A percentile compares a stretch with the other conserved stretches of the same genome.
Evolutionary conservation across 1,140 invertebrate species (phyloP).

Genomic region (Pomacea maculata): DNA sequence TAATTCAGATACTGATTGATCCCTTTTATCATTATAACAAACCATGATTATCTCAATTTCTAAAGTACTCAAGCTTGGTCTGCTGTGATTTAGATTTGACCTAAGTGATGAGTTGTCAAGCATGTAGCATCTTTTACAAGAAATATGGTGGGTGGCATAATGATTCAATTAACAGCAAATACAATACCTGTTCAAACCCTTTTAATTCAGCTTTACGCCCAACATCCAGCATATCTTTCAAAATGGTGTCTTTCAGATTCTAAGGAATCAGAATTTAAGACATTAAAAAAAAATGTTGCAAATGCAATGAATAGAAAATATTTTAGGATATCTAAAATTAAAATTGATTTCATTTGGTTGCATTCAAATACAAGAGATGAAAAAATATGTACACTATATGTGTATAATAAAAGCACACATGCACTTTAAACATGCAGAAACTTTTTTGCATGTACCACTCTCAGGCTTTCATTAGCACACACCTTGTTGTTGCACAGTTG

Average conservation of each 20-base stretch:
- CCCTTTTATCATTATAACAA: background rate
- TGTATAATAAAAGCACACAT: no score
- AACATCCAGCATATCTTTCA: slow-evolving; percentile 86
- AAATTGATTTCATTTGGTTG: background rate
- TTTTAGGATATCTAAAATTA: background rate
- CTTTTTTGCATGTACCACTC: no score
- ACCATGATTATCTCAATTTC: no score
- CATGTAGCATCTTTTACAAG: no score
- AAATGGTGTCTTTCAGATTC: slow-evolving; percentile 86
- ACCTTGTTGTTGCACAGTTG: slow-evolving; percentile 45
- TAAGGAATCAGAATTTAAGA: background rate
- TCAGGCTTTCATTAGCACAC: no score
- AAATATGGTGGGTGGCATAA: background rate
- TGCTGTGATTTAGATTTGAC: no score
- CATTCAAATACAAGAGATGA: background rate
- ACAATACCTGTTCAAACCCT: slow-evolving; percentile 91
- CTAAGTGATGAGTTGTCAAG: no score
- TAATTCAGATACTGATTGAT: background rate
- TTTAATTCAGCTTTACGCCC: slow-evolving; percentile 89
- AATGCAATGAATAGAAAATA: background rate
- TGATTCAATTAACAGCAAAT: background rate
- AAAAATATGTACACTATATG: background rate
- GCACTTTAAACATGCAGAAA: no score
- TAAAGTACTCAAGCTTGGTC: no score
- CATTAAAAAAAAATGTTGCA: background rate